Percentiles rank a stretch among this genome's conserved stretches.
These are phyloP conservation scores for Gortyna flavago DNA, from an alignment of 2,888 invertebrate species.

Conservation along the genomic window DNA sequence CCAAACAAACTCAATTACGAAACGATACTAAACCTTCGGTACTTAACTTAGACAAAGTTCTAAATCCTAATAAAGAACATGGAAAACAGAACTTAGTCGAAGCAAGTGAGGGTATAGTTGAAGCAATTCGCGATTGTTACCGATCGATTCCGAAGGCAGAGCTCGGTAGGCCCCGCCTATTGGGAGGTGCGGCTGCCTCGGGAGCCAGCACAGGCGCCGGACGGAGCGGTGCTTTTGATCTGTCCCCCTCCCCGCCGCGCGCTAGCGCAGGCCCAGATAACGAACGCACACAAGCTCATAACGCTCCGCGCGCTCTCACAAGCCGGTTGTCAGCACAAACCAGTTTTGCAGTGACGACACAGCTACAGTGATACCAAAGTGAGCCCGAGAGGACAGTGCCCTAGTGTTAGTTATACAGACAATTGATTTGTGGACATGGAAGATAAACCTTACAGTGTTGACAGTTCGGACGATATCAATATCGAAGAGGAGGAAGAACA, in stretches of 20 bases:
- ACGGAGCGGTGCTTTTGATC: conserved; percentile 86
- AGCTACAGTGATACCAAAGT: conserved; percentile 82
- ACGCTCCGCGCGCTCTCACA: conserved; percentile 87
- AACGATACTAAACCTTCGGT: conserved; percentile 70
- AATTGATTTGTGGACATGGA: conserved; percentile 84
- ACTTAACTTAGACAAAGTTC: conserved; percentile 76
- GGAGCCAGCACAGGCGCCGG: conserved; percentile 87
- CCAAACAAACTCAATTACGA: conserved; percentile 70
- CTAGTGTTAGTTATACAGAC: conserved; percentile 84
- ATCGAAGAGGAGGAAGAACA: conserved; percentile 87
- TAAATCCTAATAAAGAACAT: conserved; percentile 39
- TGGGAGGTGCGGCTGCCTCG: conserved; percentile 88
- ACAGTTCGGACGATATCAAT: conserved; percentile 88
- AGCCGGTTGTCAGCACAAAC: conserved; percentile 88
- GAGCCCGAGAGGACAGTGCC: conserved; percentile 78
- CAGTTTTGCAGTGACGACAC: conserved; percentile 86
- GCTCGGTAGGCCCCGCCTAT: conserved; percentile 86
- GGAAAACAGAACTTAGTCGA: conserved; percentile 74
- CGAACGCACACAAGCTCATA: conserved; percentile 88
- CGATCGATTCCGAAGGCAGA: conserved; percentile 88
- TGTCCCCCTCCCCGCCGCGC: conserved; percentile 77
- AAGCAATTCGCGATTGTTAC: conserved; percentile 82
- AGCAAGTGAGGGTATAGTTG: conserved; percentile 68
- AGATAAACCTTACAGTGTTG: conserved; percentile 88
- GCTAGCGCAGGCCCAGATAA: conserved; percentile 83